phyloP scores from a whole-genome alignment of 2,113 vertebrate species.

The Brachirus orientalis region DNA sequence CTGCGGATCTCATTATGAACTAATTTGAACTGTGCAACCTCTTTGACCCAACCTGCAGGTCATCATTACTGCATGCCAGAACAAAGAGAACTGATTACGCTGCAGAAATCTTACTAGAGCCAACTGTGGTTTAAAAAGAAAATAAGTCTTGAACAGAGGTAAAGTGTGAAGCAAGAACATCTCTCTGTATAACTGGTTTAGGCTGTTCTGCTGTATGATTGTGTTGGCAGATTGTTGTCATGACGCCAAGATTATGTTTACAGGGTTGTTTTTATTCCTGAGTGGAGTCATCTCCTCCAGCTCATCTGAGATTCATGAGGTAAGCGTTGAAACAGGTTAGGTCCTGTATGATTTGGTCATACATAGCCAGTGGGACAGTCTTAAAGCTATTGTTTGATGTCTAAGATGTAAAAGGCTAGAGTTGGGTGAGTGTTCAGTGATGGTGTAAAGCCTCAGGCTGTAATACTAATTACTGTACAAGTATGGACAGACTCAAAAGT shows the following conservation, averaged over 20 bases:
- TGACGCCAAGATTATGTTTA: conserved; percentile 43
- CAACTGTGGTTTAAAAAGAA: conserved; percentile 22
- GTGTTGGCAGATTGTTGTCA: conserved; percentile 60
- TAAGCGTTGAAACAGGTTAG: conserved; percentile 59
- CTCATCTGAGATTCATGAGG: conserved; percentile 21
- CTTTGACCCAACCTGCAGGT: conserved; percentile 27
- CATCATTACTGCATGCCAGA: conserved; percentile 13
- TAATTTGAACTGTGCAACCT: conserved; percentile 43
- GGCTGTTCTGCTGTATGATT: conserved; percentile 66
- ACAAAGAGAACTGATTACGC: conserved; percentile 62
- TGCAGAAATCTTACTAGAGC: conserved; percentile 45
- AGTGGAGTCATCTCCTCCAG: conserved; percentile 20
- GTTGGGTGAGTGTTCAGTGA: conserved; percentile 42
- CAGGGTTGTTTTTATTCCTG: conserved; percentile 22
- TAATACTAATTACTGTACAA: conserved; percentile 59
- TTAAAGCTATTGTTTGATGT: conserved; percentile 57
- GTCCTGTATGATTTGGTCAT: conserved; percentile 60
- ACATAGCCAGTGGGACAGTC: conserved; percentile 31
- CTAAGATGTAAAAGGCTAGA: conserved; percentile 34
- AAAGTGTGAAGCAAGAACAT: not conserved
- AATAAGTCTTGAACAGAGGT: not conserved
- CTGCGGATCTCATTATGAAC: conserved; percentile 13
- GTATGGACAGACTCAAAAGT: conserved; percentile 57
- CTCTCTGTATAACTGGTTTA: conserved; percentile 70
- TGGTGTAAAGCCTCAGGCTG: conserved; percentile 37